Evolutionary conservation across 2,888 invertebrate genomes (phyloP).

Genomic region (Drosophila tripunctata): DNA sequence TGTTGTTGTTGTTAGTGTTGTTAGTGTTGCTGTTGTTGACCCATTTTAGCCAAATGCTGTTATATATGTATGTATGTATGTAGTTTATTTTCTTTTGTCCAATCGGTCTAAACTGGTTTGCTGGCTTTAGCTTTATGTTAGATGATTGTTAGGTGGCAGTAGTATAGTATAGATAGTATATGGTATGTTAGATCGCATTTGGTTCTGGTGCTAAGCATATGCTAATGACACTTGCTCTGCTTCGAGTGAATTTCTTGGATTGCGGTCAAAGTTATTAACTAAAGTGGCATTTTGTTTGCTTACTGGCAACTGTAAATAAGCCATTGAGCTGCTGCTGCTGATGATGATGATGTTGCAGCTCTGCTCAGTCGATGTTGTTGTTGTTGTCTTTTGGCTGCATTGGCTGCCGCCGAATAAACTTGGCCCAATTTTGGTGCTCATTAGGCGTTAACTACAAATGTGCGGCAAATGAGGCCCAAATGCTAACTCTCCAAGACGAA

Average conservation of each 20-base stretch:
- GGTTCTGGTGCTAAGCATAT: conserved; percentile 72
- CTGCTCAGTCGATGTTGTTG: neutral
- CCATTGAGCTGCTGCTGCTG: conserved; percentile 22
- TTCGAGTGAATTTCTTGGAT: conserved; percentile 48
- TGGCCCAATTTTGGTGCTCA: conserved; percentile 67
- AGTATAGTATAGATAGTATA: neutral
- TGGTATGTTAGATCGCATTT: conserved; percentile 4
- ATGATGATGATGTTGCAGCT: conserved; percentile 4
- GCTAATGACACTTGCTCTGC: conserved; percentile 63
- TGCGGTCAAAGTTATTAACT: conserved; percentile 75
- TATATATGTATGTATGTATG: conserved; percentile 2
- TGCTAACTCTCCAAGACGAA: conserved; percentile 6
- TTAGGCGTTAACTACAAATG: conserved; percentile 55
- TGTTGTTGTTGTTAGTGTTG: neutral
- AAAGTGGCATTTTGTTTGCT: conserved; percentile 58
- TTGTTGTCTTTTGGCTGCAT: conserved; percentile 9
- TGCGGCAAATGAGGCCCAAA: conserved; percentile 25
- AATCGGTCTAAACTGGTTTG: conserved; percentile 19
- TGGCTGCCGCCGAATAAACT: conserved; percentile 29
- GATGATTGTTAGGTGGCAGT: no score
- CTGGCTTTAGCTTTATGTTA: conserved; percentile 18
- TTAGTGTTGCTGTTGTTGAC: conserved; percentile 40
- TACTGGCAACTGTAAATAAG: conserved; percentile 47
- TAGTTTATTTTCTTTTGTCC: conserved; percentile 39
- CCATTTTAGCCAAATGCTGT: conserved; percentile 39